Conservation (phyloP, 2,797 vertebrate genomes). For the Anableps anableps region DNA sequence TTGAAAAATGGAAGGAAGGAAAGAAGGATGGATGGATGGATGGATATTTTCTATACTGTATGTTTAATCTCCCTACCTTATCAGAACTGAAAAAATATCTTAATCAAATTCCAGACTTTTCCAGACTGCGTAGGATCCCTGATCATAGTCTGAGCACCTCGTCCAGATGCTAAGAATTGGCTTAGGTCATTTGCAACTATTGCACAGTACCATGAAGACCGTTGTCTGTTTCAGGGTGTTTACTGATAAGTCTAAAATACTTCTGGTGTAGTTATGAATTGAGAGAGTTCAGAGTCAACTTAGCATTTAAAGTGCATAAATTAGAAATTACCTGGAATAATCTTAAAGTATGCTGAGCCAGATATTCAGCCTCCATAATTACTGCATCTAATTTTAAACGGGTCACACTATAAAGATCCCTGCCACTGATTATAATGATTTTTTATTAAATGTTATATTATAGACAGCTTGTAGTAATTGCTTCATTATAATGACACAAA, state of each 20-base stretch:
- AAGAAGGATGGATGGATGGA: not conserved
- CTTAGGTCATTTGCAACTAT: not conserved
- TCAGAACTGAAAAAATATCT: not conserved
- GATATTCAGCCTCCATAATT: conserved; percentile 13
- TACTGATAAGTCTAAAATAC: not conserved
- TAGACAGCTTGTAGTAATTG: conserved; percentile 60
- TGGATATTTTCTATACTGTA: not conserved
- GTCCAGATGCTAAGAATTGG: not conserved
- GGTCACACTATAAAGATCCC: conserved; percentile 25
- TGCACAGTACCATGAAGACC: not conserved
- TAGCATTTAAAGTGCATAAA: not conserved
- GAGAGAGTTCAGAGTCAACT: not conserved
- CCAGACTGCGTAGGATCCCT: not conserved
- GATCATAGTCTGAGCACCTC: not conserved
- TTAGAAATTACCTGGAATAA: not conserved
- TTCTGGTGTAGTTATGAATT: not conserved
- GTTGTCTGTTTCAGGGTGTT: not conserved
- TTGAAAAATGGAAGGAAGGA: not conserved
- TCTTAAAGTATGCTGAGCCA: not conserved
- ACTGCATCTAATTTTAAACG: conserved; percentile 34
- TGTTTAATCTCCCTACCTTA: not conserved
- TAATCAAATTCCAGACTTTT: not conserved
- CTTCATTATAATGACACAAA: conserved; percentile 69
- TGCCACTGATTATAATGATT: conserved; percentile 20
- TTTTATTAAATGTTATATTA: conserved; percentile 41